Base-by-base conservation (phyloP, 2,888 invertebrate genomes). In the Cantharis lateralis region DNA sequence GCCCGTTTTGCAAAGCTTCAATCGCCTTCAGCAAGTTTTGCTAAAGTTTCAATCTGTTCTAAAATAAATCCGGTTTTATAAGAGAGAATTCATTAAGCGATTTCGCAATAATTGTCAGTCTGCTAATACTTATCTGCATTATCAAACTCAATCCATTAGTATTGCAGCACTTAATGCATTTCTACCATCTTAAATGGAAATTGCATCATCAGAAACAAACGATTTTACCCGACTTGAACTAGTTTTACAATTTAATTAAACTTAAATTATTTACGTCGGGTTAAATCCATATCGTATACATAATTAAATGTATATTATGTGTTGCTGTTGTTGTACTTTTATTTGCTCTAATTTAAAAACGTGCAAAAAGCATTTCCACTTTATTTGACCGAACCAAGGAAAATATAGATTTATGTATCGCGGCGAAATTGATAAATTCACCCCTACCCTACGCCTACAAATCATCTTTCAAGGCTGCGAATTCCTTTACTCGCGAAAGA, bases 1-100 rank as follows among this genome's bases (percentile, higher is more conserved):
- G 72, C 74, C 62, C 70, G 73, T 32, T 71, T 73, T 69, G 48
- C 74, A 20, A 18, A 64, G 18, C 74, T 74, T 70, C 74, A 74
- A 74, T 64, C 70, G 66, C 74, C 74, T 74, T 70, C n/a, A 70
- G 74, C 74, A 61, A 74, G 24, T 66, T 70, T 15, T 63, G 70
- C 16, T 66, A 63, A 63, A 70, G 70, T 74, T 74, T 63, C 63
- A 28, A 24, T 24, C 18, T 15, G 26, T 70, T 16, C 68, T 15
- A 20, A 18, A 32, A n/a, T 64, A 70, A 74, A 74, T 64, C 32
- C 24, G 64, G 70, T 74, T 74, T 70, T 74, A 63, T 70, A 26
- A 70, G 48, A 15, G 66, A 24, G 15, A 63, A 48, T 63, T 70
- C 70, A 61, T 70, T 66, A 70, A 70, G 20, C 70, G 74, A 62